A percentile compares a stretch with the other conserved stretches of the same genome.
phyloP scores from a whole-genome alignment of 2,113 vertebrate genomes.

The Oryzias celebensis region DNA sequence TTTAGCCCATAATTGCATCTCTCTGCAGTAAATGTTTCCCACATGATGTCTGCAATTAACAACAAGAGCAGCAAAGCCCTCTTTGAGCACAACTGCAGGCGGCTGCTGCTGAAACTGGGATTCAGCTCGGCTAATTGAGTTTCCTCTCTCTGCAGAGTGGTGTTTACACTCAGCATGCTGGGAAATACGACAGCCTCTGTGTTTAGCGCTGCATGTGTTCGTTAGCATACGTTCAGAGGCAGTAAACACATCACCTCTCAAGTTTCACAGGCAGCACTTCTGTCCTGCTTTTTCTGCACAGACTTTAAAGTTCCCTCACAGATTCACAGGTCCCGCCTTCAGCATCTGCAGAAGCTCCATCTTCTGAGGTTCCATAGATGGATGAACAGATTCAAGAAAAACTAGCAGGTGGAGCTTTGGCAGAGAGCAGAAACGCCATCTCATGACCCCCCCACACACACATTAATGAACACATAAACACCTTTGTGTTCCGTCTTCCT shows the following conservation, averaged over 20 bases:
- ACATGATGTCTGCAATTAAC: slow-evolving; percentile 30
- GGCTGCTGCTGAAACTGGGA: slow-evolving; percentile 1
- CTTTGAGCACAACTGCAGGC: neutral
- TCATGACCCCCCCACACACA: too few relatives aligned
- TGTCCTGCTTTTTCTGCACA: too few relatives aligned
- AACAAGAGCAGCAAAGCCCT: neutral
- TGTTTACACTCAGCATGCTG: slow-evolving; percentile 33
- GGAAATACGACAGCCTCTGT: neutral
- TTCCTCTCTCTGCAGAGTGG: slow-evolving; percentile 1
- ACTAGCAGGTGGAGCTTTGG: too few relatives aligned
- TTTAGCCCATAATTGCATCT: slow-evolving; percentile 11
- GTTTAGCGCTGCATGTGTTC: slow-evolving; percentile 5
- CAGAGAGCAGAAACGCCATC: too few relatives aligned
- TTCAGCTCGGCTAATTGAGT: neutral
- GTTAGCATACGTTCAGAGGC: slow-evolving; percentile 16
- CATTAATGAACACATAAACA: too few relatives aligned
- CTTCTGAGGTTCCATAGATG: too few relatives aligned
- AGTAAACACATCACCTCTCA: slow-evolving; percentile 19
- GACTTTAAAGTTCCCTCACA: too few relatives aligned
- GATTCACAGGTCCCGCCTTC: too few relatives aligned
- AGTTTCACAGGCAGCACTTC: neutral
- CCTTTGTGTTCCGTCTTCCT: too few relatives aligned
- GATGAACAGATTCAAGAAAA: too few relatives aligned
- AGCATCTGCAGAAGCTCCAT: too few relatives aligned
- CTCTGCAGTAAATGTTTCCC: slow-evolving; percentile 27